Evolutionary conservation across 2,113 vertebrate genomes (phyloP), one percentile per base, ranked within the genome.

Genomic region (Myotis brandtii): DNA sequence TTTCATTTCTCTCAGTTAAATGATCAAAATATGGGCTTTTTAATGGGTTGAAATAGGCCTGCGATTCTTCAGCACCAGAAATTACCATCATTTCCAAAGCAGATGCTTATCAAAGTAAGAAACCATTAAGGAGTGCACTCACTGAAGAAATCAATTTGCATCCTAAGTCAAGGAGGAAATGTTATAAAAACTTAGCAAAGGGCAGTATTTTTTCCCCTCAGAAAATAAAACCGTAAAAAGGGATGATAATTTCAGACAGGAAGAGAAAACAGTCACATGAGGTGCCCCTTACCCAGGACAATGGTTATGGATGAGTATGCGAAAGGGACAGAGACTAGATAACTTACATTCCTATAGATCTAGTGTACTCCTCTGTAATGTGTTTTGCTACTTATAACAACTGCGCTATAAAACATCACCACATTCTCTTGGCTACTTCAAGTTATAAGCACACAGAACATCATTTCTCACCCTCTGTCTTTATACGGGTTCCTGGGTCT

Each of bases 211-310:
- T 30, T 18, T 20, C 52, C 72, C 34, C 67, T 82, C 30, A 80
- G 95, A 96, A 96, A 91, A 94, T 80, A 64, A 50, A 96, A 91
- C 82, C 72, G 32, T 77, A 91, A 77, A 93, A 94, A 95, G 46
- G 52, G 79, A 80, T 76, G 76, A 87, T 18, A 83, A 73, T 48
- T 89, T 83, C 13, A 91, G 85, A 72, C 25, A 59, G 64, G 6
- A 86, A 88, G 76, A 18, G 95, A 64, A 9, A 72, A 9, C 2
- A 64, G n/a, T 3, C 23, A 62, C 81, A 7, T 1, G 72, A 94
- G 54, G 2, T 20, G 0, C 7, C 59, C 32, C 50, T 34, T 88
- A 96, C 27, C 83, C 43, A 75, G 43, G 40, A 64, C 3, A 87
- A 48, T 37, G 76, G 80, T 83, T 50, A 43, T 46, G 73, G 82